Evolutionary conservation across 2,888 invertebrate genomes (phyloP).

Genomic region (Netelia fuscicornis): DNA sequence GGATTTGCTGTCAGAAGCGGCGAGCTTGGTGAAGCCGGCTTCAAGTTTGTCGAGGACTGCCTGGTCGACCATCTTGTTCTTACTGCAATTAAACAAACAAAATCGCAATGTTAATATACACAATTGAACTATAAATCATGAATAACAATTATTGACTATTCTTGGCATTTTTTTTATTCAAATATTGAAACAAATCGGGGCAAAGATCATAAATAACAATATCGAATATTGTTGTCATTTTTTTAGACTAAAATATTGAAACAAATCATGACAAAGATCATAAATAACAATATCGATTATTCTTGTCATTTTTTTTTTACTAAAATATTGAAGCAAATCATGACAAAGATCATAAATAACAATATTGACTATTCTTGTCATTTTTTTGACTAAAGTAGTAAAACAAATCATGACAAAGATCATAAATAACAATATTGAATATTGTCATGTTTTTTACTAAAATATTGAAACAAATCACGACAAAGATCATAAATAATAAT

Average conservation of each 20-base stretch:
- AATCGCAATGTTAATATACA: neutral
- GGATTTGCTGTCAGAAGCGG: slow-evolving; percentile 96
- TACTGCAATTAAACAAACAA: slow-evolving; percentile 86
- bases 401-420: neutral
- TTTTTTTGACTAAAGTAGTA: neutral
- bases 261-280: neutral
- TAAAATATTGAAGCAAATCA: neutral
- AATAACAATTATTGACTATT: neutral
- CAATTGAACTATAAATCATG: neutral
- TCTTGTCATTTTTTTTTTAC: neutral
- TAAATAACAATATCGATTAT: neutral
- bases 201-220: too few relatives aligned
- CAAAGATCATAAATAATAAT: neutral
- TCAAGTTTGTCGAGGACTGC: slow-evolving; percentile 96
- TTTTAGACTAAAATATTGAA: neutral
- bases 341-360: neutral
- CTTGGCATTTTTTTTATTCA: neutral
- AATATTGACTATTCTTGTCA: neutral
- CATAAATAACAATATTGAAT: neutral
- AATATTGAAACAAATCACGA: too few relatives aligned
- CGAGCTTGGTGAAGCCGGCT: slow-evolving; percentile 95
- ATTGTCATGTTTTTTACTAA: neutral
- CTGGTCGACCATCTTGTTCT: slow-evolving; percentile 94
- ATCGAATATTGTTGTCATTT: neutral
- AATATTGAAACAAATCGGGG: too few relatives aligned